Evolutionary conservation across 2,888 invertebrate genomes (phyloP).

Genomic region (Stenoptilia bipunctidactyla): DNA sequence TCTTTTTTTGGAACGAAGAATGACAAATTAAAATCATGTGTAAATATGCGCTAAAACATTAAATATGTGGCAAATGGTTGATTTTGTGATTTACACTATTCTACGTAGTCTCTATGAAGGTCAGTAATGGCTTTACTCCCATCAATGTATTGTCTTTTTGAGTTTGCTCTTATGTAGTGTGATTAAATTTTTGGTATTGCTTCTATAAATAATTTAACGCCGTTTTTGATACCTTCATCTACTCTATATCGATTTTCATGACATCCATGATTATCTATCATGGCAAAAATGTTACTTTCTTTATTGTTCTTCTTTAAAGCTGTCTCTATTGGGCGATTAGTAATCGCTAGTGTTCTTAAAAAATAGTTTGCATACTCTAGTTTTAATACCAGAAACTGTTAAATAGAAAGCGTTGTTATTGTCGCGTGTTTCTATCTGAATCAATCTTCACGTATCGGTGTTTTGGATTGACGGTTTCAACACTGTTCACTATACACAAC

Average conservation of each 20-base stretch:
- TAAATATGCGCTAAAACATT: constrained; percentile 19
- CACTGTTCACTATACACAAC: constrained; percentile 5
- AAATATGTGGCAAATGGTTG: constrained; percentile 9
- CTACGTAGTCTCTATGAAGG: constrained; percentile 17
- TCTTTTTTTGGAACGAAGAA: constrained; percentile 18
- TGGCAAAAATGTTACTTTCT: constrained; percentile 4
- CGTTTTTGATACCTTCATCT: constrained; percentile 9
- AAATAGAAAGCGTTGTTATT: constrained; percentile 11
- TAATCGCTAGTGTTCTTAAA: constrained; percentile 13
- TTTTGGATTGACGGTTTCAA: constrained; percentile 7
- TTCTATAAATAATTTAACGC: constrained; percentile 10
- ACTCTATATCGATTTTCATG: constrained; percentile 10
- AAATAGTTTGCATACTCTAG: constrained; percentile 15
- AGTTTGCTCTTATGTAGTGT: constrained; percentile 11
- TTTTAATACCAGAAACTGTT: constrained; percentile 9
- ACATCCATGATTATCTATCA: constrained; percentile 9
- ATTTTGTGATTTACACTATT: constrained; percentile 11
- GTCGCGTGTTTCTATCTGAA: constrained; percentile 6
- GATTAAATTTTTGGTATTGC: constrained; percentile 10
- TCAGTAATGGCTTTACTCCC: constrained; percentile 15
- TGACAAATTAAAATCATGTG: constrained; percentile 16
- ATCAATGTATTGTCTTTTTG: constrained; percentile 13
- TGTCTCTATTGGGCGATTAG: constrained; percentile 15
- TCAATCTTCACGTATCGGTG: constrained; percentile 8
- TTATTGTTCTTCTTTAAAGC: constrained; percentile 14